Conservation (phyloP, 2,113 vertebrate genomes). For the Brachyistius frenatus region DNA sequence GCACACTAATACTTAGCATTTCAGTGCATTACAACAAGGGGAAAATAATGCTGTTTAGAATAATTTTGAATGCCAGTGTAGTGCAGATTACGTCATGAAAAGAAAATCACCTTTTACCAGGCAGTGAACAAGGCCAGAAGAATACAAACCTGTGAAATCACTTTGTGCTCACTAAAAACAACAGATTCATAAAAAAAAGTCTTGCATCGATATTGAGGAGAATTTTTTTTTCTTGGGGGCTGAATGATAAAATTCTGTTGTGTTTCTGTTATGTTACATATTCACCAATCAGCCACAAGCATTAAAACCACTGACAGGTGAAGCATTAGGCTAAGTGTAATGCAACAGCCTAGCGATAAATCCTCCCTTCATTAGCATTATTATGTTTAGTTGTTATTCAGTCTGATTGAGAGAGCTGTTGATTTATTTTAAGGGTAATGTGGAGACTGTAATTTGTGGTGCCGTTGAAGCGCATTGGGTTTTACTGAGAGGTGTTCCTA, state of each 20-base stretch:
- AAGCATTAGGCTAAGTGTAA: too few species aligned
- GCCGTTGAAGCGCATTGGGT: too few species aligned
- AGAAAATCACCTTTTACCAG: constrained; percentile 5
- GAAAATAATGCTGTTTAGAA: constrained; percentile 34
- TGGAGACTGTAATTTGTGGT: too few species aligned
- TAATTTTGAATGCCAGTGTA: constrained; percentile 14
- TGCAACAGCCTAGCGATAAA: too few species aligned
- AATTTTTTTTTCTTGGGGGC: neutral
- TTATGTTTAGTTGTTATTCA: too few species aligned
- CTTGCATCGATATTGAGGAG: neutral
- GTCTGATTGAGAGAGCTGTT: too few species aligned
- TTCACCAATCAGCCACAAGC: too few species aligned
- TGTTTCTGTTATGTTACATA: neutral
- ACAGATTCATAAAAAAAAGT: neutral
- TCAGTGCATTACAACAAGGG: constrained; percentile 7
- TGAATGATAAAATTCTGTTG: neutral
- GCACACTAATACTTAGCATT: constrained; percentile 42
- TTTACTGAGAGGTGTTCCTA: too few species aligned
- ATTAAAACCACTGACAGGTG: too few species aligned
- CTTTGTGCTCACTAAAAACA: neutral
- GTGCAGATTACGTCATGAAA: constrained; percentile 33
- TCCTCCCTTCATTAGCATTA: too few species aligned
- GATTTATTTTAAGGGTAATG: too few species aligned
- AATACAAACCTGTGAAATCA: constrained; percentile 15
- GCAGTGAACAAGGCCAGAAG: constrained; percentile 17